These are phyloP conservation scores for Epinephelus lanceolatus DNA, from an alignment of 2,113 vertebrate species.

Conservation along the genomic window DNA sequence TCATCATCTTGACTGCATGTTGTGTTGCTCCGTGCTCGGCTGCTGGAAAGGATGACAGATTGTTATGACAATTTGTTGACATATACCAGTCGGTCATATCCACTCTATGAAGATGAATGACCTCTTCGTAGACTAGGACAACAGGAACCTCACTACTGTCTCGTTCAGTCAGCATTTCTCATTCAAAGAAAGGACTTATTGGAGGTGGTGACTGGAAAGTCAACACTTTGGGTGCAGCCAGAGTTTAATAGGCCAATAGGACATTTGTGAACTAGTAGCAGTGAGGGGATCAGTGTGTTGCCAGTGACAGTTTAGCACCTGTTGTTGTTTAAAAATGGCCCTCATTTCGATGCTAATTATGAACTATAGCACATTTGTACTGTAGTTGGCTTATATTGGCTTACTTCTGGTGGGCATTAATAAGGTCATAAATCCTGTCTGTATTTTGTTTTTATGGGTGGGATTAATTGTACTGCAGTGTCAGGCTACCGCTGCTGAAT, in stretches of 20 bases:
- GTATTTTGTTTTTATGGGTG: constrained; percentile 1
- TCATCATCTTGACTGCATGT: background rate
- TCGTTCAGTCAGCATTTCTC: constrained; percentile 4
- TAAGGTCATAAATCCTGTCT: constrained; percentile 15
- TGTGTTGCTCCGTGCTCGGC: background rate
- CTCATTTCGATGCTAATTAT: background rate
- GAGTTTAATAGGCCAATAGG: background rate
- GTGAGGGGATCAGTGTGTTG: background rate
- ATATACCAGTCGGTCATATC: background rate
- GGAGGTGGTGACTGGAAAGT: background rate
- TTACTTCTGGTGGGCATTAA: background rate
- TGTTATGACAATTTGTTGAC: constrained; percentile 13
- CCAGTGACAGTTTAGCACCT: constrained; percentile 18
- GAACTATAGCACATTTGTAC: background rate
- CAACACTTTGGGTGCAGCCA: background rate
- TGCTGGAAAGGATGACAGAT: background rate
- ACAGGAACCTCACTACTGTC: background rate
- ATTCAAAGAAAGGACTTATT: background rate
- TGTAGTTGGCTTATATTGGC: background rate
- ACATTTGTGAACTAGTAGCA: background rate
- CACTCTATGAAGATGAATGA: background rate
- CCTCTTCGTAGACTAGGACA: background rate
- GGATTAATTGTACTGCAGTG: constrained; percentile 11
- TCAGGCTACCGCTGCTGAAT: constrained; percentile 17
- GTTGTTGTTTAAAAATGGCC: constrained; percentile 15